A percentile compares a stretch with the other conserved stretches of the same genome.
phyloP scores from a whole-genome alignment of 2,797 vertebrate species.

The Oophaga sylvatica region DNA sequence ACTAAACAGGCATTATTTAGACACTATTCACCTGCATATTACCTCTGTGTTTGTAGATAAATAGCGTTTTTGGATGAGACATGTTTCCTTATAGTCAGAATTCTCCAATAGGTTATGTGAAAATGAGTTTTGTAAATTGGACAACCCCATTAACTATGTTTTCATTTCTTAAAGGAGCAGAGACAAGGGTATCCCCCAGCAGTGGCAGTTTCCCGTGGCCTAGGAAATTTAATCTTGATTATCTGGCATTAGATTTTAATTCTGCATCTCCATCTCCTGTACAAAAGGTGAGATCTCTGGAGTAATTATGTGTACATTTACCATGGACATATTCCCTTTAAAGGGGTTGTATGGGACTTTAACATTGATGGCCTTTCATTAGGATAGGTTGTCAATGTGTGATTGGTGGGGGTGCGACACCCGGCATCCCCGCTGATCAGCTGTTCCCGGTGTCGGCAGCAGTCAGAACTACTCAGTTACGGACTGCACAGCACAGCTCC shows the following conservation, averaged over 20 bases:
- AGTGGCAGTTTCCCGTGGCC: constrained; percentile 76
- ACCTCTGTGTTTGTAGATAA: too few species aligned
- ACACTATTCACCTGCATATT: too few species aligned
- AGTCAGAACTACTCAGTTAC: too few species aligned
- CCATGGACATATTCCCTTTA: neutral
- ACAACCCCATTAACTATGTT: neutral
- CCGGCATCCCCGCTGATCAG: too few species aligned
- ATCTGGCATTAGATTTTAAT: constrained; percentile 95
- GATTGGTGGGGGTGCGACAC: too few species aligned
- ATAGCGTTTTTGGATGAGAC: too few species aligned
- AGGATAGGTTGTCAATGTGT: too few species aligned
- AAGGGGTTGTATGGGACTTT: neutral
- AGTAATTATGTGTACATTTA: neutral
- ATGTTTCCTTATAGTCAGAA: too few species aligned
- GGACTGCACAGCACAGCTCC: too few species aligned
- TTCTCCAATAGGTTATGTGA: neutral
- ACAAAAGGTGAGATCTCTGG: constrained; percentile 82
- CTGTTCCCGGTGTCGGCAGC: too few species aligned
- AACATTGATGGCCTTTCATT: too few species aligned
- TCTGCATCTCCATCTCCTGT: constrained; percentile 88
- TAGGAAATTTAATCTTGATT: constrained; percentile 88
- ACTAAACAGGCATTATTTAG: too few species aligned
- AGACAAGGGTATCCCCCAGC: constrained; percentile 71
- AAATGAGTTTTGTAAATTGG: neutral
- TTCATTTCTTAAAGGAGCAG: constrained; percentile 73